Conservation (phyloP, 2,888 invertebrate genomes). For the Drosophila demipolita region DNA sequence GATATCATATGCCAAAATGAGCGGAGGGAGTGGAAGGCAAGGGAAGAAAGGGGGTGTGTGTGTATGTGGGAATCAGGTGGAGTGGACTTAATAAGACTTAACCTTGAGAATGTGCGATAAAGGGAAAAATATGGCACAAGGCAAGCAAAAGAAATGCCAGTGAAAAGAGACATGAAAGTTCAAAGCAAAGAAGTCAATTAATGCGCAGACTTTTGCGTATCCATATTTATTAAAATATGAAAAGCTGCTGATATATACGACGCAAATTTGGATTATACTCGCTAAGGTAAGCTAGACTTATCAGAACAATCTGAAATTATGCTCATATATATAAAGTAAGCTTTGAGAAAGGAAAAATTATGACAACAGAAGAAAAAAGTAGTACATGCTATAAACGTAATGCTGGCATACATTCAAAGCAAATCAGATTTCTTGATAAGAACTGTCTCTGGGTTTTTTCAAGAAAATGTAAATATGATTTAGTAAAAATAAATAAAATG, state of each 20-base stretch:
- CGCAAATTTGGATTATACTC: not conserved
- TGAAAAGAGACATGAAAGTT: not conserved
- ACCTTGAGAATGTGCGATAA: slow-evolving; percentile 42
- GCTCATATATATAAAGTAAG: not conserved
- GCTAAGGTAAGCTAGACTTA: too few species aligned
- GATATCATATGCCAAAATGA: slow-evolving; percentile 61
- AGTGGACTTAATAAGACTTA: slow-evolving; percentile 18
- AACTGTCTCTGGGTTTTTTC: not conserved
- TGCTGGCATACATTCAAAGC: too few species aligned
- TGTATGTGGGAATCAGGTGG: slow-evolving; percentile 41
- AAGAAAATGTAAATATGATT: slow-evolving; percentile 6
- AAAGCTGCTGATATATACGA: not conserved
- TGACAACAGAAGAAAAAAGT: not conserved
- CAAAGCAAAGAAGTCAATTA: not conserved
- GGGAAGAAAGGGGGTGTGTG: not conserved
- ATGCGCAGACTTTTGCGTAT: not conserved
- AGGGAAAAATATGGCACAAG: slow-evolving; percentile 7
- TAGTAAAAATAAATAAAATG: not conserved
- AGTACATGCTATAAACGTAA: not conserved
- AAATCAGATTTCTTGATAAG: too few species aligned
- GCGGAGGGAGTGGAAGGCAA: not conserved
- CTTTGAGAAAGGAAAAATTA: not conserved
- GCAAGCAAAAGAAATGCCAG: not conserved
- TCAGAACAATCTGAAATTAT: not conserved
- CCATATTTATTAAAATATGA: not conserved